phyloP scores from a whole-genome alignment of 2,113 vertebrate species.

The Percina caprodes region DNA sequence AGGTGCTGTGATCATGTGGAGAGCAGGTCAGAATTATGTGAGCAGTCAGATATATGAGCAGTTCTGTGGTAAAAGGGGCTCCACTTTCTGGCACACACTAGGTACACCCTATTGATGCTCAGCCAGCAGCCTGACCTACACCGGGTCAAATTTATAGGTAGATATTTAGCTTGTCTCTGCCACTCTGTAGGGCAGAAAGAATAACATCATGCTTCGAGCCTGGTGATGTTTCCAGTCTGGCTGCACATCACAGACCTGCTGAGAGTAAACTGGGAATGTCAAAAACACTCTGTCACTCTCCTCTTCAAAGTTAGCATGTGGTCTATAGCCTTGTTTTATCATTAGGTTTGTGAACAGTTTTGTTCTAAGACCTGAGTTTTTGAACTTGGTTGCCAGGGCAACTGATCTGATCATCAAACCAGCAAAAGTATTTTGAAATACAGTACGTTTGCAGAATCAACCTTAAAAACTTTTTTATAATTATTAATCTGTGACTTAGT shows the following conservation, averaged over 20 bases:
- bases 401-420: constrained; percentile 17
- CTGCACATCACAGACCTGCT: constrained; percentile 64
- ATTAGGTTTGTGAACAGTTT: constrained; percentile 9
- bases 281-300: constrained; percentile 57
- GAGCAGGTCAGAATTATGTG: constrained; percentile 57
- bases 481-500: background rate
- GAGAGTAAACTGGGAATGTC: constrained; percentile 64
- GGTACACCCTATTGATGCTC: constrained; percentile 62
- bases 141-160: constrained; percentile 71
- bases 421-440: background rate
- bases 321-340: constrained; percentile 41
- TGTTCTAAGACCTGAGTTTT: constrained; percentile 18
- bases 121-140: constrained; percentile 60
- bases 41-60: constrained; percentile 62
- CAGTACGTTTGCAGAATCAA: background rate
- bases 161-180: constrained; percentile 72
- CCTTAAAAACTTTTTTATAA: constrained; percentile 1
- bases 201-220: constrained; percentile 55
- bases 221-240: constrained; percentile 63
- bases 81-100: constrained; percentile 59
- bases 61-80: constrained; percentile 62
- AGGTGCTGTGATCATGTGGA: constrained; percentile 57
- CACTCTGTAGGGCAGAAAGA: constrained; percentile 71
- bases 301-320: constrained; percentile 49
- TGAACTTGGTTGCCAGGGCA: background rate